Conservation (phyloP, 2,888 invertebrate genomes). For the Crossocerus cetratus region DNA sequence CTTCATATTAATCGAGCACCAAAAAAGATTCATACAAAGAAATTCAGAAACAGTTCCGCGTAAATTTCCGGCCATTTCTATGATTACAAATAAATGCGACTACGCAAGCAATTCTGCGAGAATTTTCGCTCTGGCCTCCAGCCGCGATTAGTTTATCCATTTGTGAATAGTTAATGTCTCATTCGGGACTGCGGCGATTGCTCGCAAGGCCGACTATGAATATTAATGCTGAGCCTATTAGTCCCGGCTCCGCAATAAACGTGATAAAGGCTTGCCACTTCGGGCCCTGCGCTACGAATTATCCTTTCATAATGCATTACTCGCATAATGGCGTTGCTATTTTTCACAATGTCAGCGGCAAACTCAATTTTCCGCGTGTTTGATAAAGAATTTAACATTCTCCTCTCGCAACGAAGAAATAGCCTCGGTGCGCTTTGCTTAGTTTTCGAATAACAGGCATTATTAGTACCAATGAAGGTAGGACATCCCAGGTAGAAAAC, state of each 20-base stretch:
- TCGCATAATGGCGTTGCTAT: no score
- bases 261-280: neutral
- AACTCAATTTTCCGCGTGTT: no score
- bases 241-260: slow-evolving; percentile 3
- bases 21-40: neutral
- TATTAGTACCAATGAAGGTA: no score
- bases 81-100: neutral
- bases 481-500: no score
- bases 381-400: no score
- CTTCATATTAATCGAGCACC: no score
- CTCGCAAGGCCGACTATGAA: slow-evolving; percentile 32
- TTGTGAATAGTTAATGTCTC: slow-evolving; percentile 26
- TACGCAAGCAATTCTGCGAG: neutral
- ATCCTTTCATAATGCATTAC: no score
- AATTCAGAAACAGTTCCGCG: neutral
- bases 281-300: no score
- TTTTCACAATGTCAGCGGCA: no score
- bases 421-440: no score
- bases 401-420: no score
- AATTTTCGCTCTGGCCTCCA: slow-evolving; percentile 9
- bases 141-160: slow-evolving; percentile 37
- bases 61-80: slow-evolving; percentile 11
- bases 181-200: slow-evolving; percentile 2
- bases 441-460: no score
- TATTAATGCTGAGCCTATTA: slow-evolving; percentile 22